Base-by-base conservation (phyloP, 2,113 vertebrate genomes). In the Gila orcuttii region DNA sequence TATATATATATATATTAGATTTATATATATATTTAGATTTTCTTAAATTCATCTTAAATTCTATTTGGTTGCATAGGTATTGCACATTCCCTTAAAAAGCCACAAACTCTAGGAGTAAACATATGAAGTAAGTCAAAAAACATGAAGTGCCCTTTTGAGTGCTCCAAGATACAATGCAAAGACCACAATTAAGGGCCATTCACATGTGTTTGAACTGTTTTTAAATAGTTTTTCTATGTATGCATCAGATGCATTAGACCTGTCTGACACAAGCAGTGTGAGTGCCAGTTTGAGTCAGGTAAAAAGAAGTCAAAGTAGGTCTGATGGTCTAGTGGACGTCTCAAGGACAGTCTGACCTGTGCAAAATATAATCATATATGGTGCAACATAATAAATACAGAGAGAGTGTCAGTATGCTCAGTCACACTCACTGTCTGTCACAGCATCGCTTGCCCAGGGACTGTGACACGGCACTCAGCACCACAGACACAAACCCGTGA, bases 401-500 rank as follows among this genome's bases (percentile, higher is more conserved):
- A 31, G 59, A 84, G 75, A 84, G 52, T 36, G 36, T 76, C 47
- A 75, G 82, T 79, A 69, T 73, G 33, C 80, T 83, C 84, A 82
- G 79, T 88, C 82, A 75, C 73, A 86, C 76, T 74, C 66, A 50
- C 66, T 68, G 60, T 85, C 82, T 86, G 88, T 86, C 83, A 75
- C 25, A 78, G 89, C 86, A 4, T 89, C 50, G 79, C 74, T 33
- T 85, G 85, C 55, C 57, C 75, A 69, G 66, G 90, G 84, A 87
- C 90, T 86, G 86, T 88, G 86, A 86, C 88, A 90, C 81, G 39
- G 0, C 57, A 39, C 47, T 62, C 84, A 86, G 81, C 12, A 59
- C 88, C 77, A 85, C 88, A 92, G 89, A 89, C 86, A 86, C 81
- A 33, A 59, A 73, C 39, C 59, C 47, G 75, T 79, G 82, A 90